phyloP scores from a whole-genome alignment of 2,888 invertebrate species.

The Trissolcus japonicus region DNA sequence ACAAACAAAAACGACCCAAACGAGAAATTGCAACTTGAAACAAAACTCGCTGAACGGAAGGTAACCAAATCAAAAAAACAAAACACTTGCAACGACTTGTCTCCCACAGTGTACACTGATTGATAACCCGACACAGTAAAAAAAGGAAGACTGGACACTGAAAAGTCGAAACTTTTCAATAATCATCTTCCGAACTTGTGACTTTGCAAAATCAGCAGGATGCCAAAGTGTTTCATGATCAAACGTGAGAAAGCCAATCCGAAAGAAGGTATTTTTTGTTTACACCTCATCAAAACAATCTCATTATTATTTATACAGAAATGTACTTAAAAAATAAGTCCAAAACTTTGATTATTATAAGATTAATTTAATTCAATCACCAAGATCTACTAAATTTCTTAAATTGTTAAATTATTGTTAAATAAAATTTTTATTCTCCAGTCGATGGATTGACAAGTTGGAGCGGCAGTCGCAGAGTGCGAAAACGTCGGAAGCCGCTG shows the following conservation, averaged over 20 bases:
- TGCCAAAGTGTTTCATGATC: constrained; percentile 25
- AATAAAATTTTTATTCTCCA: background rate
- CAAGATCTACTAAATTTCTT: background rate
- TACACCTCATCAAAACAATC: background rate
- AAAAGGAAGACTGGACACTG: background rate
- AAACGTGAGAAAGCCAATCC: constrained; percentile 3
- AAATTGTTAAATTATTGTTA: background rate
- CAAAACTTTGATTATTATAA: no score
- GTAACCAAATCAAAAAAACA: constrained; percentile 18
- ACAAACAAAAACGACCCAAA: background rate
- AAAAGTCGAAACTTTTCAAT: no score
- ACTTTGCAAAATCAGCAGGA: background rate
- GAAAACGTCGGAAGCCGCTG: constrained; percentile 1
- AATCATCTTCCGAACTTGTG: no score
- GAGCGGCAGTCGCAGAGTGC: background rate
- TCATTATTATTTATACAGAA: no score
- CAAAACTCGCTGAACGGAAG: background rate
- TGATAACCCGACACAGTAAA: background rate
- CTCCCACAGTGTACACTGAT: background rate
- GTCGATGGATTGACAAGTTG: constrained; percentile 9
- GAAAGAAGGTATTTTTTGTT: constrained; percentile 11
- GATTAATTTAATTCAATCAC: background rate
- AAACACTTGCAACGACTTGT: constrained; percentile 20
- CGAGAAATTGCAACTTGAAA: background rate
- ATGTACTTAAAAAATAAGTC: no score